phyloP scores from a whole-genome alignment of 2,888 invertebrate genomes.

The Malthinus seriepunctatus region DNA sequence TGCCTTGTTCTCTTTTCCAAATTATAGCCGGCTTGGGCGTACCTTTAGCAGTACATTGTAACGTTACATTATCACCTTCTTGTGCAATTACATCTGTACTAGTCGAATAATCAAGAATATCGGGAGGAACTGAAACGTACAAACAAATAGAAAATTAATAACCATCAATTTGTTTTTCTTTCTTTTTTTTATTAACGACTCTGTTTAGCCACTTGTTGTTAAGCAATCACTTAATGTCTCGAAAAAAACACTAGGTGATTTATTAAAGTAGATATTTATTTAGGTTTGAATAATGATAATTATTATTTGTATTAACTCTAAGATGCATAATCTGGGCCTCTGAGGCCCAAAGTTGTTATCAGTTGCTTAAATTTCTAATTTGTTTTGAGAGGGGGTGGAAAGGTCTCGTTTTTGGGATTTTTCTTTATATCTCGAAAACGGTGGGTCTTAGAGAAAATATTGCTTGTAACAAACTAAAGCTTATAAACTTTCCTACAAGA shows the following conservation, averaged over 20 bases:
- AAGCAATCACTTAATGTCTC: neutral
- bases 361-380: too few relatives aligned
- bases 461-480: too few relatives aligned
- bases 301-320: too few relatives aligned
- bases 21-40: constrained; percentile 82
- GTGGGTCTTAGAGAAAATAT: too few relatives aligned
- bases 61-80: constrained; percentile 82
- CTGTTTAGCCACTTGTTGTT: neutral
- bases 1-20: constrained; percentile 80
- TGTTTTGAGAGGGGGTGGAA: too few relatives aligned
- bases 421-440: too few relatives aligned
- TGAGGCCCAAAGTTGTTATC: too few relatives aligned
- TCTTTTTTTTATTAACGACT: neutral
- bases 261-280: neutral
- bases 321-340: too few relatives aligned
- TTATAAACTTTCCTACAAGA: too few relatives aligned
- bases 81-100: constrained; percentile 82
- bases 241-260: neutral
- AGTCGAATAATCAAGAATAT: constrained; percentile 82
- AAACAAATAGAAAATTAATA: constrained; percentile 17
- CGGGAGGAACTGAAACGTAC: constrained; percentile 72
- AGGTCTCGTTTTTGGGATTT: too few relatives aligned
- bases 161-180: neutral
- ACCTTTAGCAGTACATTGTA: constrained; percentile 87
- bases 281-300: neutral